phyloP scores from a whole-genome alignment of 1,140 invertebrate genomes.

The Coptotermes formosanus region DNA sequence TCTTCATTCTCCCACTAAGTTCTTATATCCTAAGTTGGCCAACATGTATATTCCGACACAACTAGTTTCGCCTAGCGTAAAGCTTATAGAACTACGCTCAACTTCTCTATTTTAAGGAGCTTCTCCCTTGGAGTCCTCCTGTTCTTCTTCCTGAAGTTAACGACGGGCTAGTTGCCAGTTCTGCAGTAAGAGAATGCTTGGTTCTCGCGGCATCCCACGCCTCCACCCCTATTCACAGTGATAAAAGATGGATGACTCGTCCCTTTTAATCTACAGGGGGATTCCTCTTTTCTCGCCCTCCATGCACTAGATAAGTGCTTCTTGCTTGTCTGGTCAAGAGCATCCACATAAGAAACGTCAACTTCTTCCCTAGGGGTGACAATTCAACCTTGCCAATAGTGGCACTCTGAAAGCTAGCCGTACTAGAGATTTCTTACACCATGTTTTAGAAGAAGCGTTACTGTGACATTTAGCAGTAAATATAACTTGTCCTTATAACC shows the following conservation, averaged over 20 bases:
- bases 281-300: slow-evolving; percentile 10
- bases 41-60: too few relatives aligned
- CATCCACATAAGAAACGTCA: slow-evolving; percentile 11
- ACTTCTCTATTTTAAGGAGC: too few relatives aligned
- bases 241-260: slow-evolving; percentile 16
- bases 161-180: not conserved
- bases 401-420: not conserved
- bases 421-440: too few relatives aligned
- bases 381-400: not conserved
- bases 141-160: not conserved
- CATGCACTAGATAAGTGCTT: not conserved
- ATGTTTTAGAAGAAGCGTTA: too few relatives aligned
- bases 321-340: slow-evolving; percentile 14
- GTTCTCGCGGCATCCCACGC: not conserved
- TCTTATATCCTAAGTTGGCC: too few relatives aligned
- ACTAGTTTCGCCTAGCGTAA: too few relatives aligned
- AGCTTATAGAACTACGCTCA: too few relatives aligned
- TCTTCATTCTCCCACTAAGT: too few relatives aligned
- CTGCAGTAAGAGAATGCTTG: not conserved
- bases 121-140: not conserved
- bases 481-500: too few relatives aligned
- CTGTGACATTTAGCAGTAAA: too few relatives aligned
- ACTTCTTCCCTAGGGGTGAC: not conserved
- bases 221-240: not conserved
- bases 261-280: slow-evolving; percentile 10